These are phyloP conservation scores for Pocota personata DNA, from an alignment of 2,888 invertebrate genomes.

Conservation along the genomic window DNA sequence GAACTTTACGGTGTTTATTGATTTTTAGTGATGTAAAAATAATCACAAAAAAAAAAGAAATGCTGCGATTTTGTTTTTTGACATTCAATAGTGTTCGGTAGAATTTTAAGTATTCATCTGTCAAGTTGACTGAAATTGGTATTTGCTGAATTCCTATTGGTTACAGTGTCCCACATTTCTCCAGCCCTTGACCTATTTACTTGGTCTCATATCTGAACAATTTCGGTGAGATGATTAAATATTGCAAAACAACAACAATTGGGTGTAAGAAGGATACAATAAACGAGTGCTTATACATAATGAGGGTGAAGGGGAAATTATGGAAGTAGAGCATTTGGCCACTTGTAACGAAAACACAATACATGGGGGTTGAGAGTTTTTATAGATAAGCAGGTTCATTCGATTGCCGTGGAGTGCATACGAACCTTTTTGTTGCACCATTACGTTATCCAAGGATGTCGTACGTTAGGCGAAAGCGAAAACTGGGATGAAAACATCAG, in stretches of 20 bases:
- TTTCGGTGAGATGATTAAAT: constrained; percentile 31
- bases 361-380: constrained; percentile 44
- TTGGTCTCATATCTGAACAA: constrained; percentile 36
- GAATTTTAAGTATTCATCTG: not conserved
- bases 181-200: constrained; percentile 72
- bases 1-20: constrained; percentile 68
- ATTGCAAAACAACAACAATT: constrained; percentile 36
- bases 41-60: constrained; percentile 8
- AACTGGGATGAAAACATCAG: constrained; percentile 29
- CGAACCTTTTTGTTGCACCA: constrained; percentile 59
- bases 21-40: constrained; percentile 58
- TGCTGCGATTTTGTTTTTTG: constrained; percentile 9
- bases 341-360: constrained; percentile 62
- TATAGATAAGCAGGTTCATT: constrained; percentile 55
- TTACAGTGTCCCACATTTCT: constrained; percentile 56
- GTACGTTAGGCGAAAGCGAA: constrained; percentile 24
- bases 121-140: not conserved
- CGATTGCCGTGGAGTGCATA: constrained; percentile 57
- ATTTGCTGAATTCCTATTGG: constrained; percentile 16
- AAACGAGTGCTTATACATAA: constrained; percentile 30
- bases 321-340: constrained; percentile 63
- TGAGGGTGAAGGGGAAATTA: constrained; percentile 43
- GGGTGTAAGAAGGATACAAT: constrained; percentile 30
- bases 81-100: not conserved
- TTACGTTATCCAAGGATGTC: constrained; percentile 55